Percentiles rank a stretch among this genome's conserved stretches.
These are phyloP conservation scores for Lysiphlebus fabarum DNA, from an alignment of 1,140 invertebrate species.

Conservation along the genomic window DNA sequence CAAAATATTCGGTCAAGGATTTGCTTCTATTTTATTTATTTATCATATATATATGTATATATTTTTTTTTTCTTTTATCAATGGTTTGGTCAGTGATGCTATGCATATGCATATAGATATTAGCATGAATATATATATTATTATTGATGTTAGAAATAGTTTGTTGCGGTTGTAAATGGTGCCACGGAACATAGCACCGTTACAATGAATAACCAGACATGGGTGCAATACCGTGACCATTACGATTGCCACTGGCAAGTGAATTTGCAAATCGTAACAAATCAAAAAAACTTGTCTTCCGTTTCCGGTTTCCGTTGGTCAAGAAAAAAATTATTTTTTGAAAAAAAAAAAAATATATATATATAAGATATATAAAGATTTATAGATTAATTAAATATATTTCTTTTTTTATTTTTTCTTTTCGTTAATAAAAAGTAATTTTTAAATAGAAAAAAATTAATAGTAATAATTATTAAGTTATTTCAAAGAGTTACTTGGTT, in stretches of 20 bases:
- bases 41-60: too few species aligned
- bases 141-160: neutral
- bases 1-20: slow-evolving; percentile 20
- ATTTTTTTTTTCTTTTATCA: slow-evolving; percentile 2
- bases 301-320: slow-evolving; percentile 21
- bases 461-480: too few species aligned
- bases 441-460: too few species aligned
- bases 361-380: neutral
- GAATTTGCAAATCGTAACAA: slow-evolving; percentile 3
- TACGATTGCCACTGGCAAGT: neutral
- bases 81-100: neutral
- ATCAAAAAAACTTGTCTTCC: slow-evolving; percentile 20
- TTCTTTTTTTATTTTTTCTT: too few species aligned
- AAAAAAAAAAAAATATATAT: neutral
- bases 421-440: too few species aligned
- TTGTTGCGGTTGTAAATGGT: slow-evolving; percentile 7
- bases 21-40: neutral
- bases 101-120: neutral
- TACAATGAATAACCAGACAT: slow-evolving; percentile 12
- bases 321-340: neutral
- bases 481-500: too few species aligned
- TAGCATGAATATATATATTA: slow-evolving; percentile 17
- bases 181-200: slow-evolving; percentile 19
- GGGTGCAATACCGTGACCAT: slow-evolving; percentile 17
- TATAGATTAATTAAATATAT: too few species aligned